Conservation (phyloP, 1,140 invertebrate genomes). For the Brachionus paranguensis region DNA sequence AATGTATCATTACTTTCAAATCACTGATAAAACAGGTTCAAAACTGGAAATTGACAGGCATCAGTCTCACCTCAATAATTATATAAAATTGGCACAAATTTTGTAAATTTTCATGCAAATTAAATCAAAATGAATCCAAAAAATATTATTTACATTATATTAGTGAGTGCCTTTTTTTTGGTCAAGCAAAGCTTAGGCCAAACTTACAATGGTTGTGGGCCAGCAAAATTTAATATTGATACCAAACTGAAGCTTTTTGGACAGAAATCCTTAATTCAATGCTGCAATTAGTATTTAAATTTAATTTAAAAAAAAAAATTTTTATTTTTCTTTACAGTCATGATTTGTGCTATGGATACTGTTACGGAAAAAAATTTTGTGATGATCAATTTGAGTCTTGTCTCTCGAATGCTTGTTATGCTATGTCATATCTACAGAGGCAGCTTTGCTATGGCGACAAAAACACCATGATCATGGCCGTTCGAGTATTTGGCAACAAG, state of each 20-base stretch:
- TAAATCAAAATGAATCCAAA: too few species aligned
- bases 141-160: too few species aligned
- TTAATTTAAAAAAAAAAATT: too few species aligned
- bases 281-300: slow-evolving; percentile 1
- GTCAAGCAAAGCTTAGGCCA: neutral
- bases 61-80: neutral
- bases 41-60: neutral
- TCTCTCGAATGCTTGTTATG: slow-evolving; percentile 8
- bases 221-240: neutral
- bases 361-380: neutral
- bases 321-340: too few species aligned
- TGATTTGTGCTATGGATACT: neutral
- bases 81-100: too few species aligned
- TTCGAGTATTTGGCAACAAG: slow-evolving; percentile 11
- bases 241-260: neutral
- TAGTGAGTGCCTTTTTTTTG: too few species aligned
- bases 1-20: neutral
- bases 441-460: neutral
- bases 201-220: slow-evolving; percentile 17
- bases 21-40: neutral
- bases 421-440: neutral
- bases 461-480: neutral
- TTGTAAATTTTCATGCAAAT: too few species aligned
- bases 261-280: neutral
- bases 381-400: slow-evolving; percentile 3